These are phyloP conservation scores for Syndactyla subalaris DNA, from an alignment of 2,797 vertebrate genomes.

Conservation along the genomic window DNA sequence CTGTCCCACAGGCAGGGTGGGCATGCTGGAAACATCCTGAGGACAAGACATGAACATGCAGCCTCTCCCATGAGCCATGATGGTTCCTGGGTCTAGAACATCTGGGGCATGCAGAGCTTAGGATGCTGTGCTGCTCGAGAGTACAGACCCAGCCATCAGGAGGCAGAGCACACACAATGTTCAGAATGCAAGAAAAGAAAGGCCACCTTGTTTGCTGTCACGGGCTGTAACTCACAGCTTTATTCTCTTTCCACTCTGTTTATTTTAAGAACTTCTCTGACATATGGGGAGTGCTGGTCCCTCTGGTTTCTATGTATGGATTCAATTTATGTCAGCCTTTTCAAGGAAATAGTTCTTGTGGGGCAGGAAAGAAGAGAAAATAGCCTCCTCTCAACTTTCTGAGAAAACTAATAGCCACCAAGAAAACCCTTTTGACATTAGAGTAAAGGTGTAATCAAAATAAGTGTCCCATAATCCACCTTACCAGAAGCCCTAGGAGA, in stretches of 20 bases:
- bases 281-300: background rate
- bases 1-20: background rate
- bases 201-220: background rate
- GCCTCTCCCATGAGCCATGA: fast-evolving
- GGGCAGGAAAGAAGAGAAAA: background rate
- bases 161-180: fast-evolving
- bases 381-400: background rate
- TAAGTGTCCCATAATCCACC: background rate
- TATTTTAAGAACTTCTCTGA: background rate
- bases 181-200: fast-evolving
- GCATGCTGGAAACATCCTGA: background rate
- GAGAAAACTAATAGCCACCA: background rate
- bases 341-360: background rate
- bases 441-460: background rate
- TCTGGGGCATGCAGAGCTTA: fast-evolving
- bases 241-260: background rate
- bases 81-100: background rate
- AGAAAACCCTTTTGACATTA: background rate
- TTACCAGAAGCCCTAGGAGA: background rate
- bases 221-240: background rate
- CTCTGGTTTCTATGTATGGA: background rate
- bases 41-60: background rate
- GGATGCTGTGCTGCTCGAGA: fast-evolving
- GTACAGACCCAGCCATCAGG: fast-evolving
- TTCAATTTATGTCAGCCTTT: background rate